Percentiles rank a stretch among this genome's conserved stretches.
These are phyloP conservation scores for Malthinus seriepunctatus DNA, from an alignment of 2,888 invertebrate genomes.

Conservation along the genomic window DNA sequence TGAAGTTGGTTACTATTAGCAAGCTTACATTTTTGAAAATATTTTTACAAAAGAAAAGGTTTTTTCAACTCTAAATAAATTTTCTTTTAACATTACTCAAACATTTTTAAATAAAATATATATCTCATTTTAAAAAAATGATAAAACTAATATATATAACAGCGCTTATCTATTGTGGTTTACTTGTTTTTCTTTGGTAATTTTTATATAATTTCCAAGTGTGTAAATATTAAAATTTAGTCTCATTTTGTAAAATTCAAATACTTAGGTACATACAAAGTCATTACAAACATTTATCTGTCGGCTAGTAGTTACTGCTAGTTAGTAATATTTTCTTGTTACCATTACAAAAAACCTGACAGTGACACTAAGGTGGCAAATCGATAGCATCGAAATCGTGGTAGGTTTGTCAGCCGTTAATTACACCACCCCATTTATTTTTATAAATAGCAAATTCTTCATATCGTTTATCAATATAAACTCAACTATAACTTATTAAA, in stretches of 20 bases:
- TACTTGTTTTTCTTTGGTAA: slow-evolving; percentile 4
- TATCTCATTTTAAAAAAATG: slow-evolving; percentile 5
- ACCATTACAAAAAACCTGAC: slow-evolving; percentile 2
- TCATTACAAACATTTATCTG: background rate
- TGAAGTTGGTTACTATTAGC: background rate
- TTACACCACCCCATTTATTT: slow-evolving; percentile 1
- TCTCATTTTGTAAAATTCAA: slow-evolving; percentile 6
- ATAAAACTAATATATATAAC: slow-evolving; percentile 6
- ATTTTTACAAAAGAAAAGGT: slow-evolving; percentile 3
- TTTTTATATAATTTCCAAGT: slow-evolving; percentile 4
- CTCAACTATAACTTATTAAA: slow-evolving; percentile 12
- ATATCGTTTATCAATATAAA: slow-evolving; percentile 6
- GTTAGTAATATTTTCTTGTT: background rate
- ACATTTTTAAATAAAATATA: slow-evolving; percentile 6
- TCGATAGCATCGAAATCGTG: background rate
- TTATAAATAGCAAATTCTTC: slow-evolving; percentile 1
- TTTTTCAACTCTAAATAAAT: background rate
- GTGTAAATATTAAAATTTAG: slow-evolving; percentile 6
- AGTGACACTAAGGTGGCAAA: slow-evolving; percentile 3
- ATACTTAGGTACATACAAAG: slow-evolving; percentile 4
- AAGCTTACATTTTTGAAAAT: background rate
- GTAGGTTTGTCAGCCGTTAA: background rate
- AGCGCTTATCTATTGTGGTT: slow-evolving; percentile 7
- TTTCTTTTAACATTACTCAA: background rate
- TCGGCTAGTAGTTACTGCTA: slow-evolving; percentile 1